Percentiles rank a stretch among this genome's conserved stretches.
Conservation (phyloP, 2,797 vertebrate genomes). For the Parambassis ranga region DNA sequence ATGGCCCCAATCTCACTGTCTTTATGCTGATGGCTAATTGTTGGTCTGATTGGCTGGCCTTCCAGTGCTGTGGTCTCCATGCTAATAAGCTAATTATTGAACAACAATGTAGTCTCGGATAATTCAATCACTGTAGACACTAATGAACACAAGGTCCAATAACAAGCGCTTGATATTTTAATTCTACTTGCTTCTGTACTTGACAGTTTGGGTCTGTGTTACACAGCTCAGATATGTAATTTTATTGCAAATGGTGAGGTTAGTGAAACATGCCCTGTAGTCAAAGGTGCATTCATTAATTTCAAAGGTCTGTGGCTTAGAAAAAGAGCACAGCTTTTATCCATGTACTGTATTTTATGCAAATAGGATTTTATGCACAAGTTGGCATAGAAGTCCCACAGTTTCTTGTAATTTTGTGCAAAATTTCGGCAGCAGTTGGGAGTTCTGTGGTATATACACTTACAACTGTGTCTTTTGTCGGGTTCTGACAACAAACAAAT, state of each 20-base stretch:
- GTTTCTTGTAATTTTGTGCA: too few species aligned
- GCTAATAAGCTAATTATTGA: slow-evolving; percentile 79
- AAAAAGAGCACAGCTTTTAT: slow-evolving; percentile 3
- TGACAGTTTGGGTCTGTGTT: slow-evolving; percentile 32
- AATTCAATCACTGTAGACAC: slow-evolving; percentile 73
- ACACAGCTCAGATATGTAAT: slow-evolving; percentile 19
- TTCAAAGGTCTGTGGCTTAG: neutral
- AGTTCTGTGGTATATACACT: too few species aligned
- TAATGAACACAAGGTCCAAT: slow-evolving; percentile 67
- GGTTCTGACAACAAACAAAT: too few species aligned
- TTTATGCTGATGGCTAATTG: slow-evolving; percentile 67
- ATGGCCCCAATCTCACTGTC: slow-evolving; percentile 62
- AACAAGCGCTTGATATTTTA: slow-evolving; percentile 59
- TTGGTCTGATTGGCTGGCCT: slow-evolving; percentile 70
- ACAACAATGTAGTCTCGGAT: slow-evolving; percentile 68
- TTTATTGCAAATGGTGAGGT: slow-evolving; percentile 10
- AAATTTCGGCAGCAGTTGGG: too few species aligned
- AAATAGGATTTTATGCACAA: slow-evolving; percentile 12
- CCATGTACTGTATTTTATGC: neutral
- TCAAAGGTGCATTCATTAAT: slow-evolving; percentile 17
- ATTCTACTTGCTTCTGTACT: slow-evolving; percentile 35
- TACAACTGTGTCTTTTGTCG: too few species aligned
- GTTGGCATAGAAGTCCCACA: too few species aligned
- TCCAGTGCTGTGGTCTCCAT: slow-evolving; percentile 63
- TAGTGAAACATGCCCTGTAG: slow-evolving; percentile 4